Evolutionary conservation across 1,140 invertebrate species (phyloP), one percentile per base, ranked within the genome.

Genomic region (Ceratina japonica): DNA sequence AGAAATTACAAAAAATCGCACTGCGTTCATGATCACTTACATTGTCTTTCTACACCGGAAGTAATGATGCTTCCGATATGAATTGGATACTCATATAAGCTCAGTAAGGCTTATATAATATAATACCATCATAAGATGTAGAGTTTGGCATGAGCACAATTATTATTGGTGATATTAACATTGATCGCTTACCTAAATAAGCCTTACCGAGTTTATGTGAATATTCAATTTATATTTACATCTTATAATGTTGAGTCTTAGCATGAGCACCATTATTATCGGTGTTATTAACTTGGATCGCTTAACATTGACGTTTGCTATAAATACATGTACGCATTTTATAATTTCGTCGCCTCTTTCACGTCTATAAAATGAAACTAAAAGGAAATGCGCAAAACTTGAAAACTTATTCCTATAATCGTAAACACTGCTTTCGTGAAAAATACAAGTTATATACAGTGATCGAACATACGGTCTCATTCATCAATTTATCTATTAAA

Each of bases 371-470:
- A 80, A 56, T 79, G 68, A 78, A 86, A 80, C 20, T 77, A 62
- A 54, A 63, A 81, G 22, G 71, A 68, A 78, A 81, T 49, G 22
- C 71, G 65, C 62, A 58, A 27, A 76, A 15, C n/a, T 69, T 52
- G 37, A 75, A 65, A 65, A 78, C 37, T 31, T 69, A 77, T 68
- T 84, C 51, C 63, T 72, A 61, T 58, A 66, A 52, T 71, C 69
- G 22, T 58, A 64, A 65, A 79, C 56, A 79, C 27, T 80, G 68
- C 54, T 84, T 83, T 80, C 75, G 79, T 84, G 79, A 80, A 84
- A 85, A 84, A 76, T 76, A 83, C 83, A 56, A 85, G 70, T 86
- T 89, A 89, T 89, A 82, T 89, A 89, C 89, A 90, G 49, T 87
- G 65, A 79, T 85, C 77, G 77, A 72, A 75, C 75, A 76, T 85